Percentiles rank a stretch among this genome's conserved stretches.
phyloP scores from a whole-genome alignment of 1,140 invertebrate species.

The Sarcophaga bullata region DNA sequence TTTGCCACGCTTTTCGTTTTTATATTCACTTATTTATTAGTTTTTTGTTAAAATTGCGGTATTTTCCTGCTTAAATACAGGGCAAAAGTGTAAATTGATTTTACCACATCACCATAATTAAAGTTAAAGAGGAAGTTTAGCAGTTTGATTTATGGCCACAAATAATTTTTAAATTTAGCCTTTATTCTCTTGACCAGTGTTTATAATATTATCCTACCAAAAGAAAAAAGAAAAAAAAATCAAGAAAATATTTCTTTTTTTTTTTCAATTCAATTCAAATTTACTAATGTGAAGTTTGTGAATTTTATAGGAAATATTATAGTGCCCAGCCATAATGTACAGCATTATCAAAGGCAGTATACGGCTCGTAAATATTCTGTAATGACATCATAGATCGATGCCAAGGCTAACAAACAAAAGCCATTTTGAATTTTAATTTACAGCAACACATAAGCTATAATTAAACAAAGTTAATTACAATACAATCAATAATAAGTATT shows the following conservation, averaged over 20 bases:
- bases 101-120: conserved; percentile 30
- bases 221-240: no score
- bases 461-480: conserved; percentile 3
- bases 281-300: conserved; percentile 30
- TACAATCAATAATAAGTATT: conserved; percentile 10
- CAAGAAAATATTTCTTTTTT: no score
- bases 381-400: conserved; percentile 54
- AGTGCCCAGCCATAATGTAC: conserved; percentile 63
- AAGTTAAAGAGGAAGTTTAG: not conserved
- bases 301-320: conserved; percentile 58
- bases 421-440: not conserved
- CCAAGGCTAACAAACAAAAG: not conserved
- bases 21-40: not conserved
- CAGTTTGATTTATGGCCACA: not conserved
- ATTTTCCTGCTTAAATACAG: not conserved
- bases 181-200: not conserved
- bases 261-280: not conserved
- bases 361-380: conserved; percentile 64
- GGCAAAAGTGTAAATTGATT: conserved; percentile 30
- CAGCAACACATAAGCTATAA: not conserved
- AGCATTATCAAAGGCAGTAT: conserved; percentile 65
- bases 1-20: not conserved
- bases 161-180: not conserved
- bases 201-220: no score
- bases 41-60: not conserved